Evolutionary conservation across 2,888 invertebrate species (phyloP).

Genomic region (Meliscaeva auricollis): DNA sequence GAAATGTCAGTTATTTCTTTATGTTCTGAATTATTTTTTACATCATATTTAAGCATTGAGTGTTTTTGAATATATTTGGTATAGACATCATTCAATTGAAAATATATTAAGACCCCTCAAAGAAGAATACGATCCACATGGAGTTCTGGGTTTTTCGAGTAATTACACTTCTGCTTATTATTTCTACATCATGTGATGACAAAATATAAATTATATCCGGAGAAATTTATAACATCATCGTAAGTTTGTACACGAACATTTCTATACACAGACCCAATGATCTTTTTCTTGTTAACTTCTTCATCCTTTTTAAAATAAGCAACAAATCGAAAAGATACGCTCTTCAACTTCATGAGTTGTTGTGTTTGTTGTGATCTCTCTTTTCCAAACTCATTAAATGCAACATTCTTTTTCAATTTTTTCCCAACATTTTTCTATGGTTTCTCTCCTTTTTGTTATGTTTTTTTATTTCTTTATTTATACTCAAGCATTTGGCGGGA

Average conservation of each 20-base stretch:
- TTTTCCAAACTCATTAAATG: constrained; percentile 63
- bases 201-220: constrained; percentile 21
- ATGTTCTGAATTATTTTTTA: neutral
- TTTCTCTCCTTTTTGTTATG: constrained; percentile 48
- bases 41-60: too few species aligned
- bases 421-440: constrained; percentile 61
- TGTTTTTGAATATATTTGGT: too few species aligned
- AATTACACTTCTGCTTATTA: too few species aligned
- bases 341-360: constrained; percentile 21
- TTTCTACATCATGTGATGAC: neutral
- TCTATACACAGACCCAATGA: constrained; percentile 57
- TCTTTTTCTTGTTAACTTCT: constrained; percentile 52
- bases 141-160: too few species aligned
- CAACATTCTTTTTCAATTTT: constrained; percentile 57
- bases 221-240: constrained; percentile 25
- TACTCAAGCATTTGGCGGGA: constrained; percentile 69
- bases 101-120: too few species aligned
- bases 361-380: constrained; percentile 54
- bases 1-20: neutral
- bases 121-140: neutral
- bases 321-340: constrained; percentile 27
- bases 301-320: constrained; percentile 21
- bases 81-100: too few species aligned
- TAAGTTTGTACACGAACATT: constrained; percentile 18
- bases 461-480: constrained; percentile 51